Percentiles rank a stretch among this genome's conserved stretches.
Conservation (phyloP, 2,113 vertebrate genomes). For the Apteryx mantelli region DNA sequence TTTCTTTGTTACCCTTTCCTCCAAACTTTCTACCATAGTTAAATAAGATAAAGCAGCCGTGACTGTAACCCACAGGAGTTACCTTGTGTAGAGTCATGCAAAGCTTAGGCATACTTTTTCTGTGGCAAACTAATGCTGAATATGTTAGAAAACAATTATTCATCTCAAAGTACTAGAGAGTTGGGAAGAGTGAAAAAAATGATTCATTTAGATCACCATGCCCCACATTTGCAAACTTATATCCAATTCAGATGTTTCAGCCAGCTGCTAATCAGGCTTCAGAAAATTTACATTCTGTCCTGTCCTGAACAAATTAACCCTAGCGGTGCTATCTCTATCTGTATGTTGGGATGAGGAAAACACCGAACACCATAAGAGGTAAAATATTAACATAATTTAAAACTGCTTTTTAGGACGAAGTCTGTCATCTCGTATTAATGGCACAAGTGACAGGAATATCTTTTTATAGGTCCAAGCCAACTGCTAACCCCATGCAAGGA, state of each 20-base stretch:
- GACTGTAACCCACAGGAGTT: background rate
- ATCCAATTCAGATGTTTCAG: background rate
- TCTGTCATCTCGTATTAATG: background rate
- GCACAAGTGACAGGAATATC: background rate
- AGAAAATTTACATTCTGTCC: background rate
- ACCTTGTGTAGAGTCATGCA: background rate
- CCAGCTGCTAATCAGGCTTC: background rate
- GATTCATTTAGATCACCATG: background rate
- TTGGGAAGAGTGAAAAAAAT: background rate
- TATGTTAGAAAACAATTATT: background rate
- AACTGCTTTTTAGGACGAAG: background rate
- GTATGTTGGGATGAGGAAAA: background rate
- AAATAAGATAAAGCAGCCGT: background rate
- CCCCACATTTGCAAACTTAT: background rate
- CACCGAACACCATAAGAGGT: background rate
- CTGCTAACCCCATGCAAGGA: background rate
- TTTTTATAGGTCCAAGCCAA: background rate
- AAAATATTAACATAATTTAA: background rate
- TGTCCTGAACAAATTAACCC: background rate
- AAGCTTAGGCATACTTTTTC: background rate
- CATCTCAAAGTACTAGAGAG: background rate
- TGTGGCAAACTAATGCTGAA: background rate
- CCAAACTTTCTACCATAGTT: background rate
- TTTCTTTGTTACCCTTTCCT: background rate
- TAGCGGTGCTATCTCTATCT: background rate